Conservation (phyloP, 2,888 invertebrate genomes). For the Hypsopygia costalis region DNA sequence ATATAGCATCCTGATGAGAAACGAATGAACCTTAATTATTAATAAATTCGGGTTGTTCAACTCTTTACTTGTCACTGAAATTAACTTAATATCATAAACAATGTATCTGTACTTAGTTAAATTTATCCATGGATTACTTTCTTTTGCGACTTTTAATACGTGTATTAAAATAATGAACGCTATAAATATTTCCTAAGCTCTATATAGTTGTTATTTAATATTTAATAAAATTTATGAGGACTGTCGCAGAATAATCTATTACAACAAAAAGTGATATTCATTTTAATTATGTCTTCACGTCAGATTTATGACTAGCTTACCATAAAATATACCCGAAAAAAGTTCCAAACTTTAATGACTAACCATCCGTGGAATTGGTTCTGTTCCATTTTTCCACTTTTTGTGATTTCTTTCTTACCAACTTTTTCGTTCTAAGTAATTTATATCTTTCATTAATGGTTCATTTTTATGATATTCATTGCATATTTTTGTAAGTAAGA, state of each 20-base stretch:
- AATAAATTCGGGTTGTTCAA: too few relatives aligned
- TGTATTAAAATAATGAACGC: too few relatives aligned
- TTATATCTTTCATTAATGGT: slow-evolving; percentile 8
- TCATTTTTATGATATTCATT: not conserved
- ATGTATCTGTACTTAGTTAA: too few relatives aligned
- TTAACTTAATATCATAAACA: too few relatives aligned
- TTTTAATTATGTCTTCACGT: slow-evolving; percentile 1
- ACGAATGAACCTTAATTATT: too few relatives aligned
- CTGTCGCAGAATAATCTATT: not conserved
- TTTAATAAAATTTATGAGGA: too few relatives aligned
- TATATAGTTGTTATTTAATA: too few relatives aligned
- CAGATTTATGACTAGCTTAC: slow-evolving; percentile 6
- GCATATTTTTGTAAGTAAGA: not conserved
- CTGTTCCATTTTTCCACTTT: slow-evolving; percentile 8
- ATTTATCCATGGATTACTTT: too few relatives aligned
- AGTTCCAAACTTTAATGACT: slow-evolving; percentile 6
- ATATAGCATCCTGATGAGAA: too few relatives aligned
- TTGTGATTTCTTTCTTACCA: slow-evolving; percentile 4
- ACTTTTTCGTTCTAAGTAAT: slow-evolving; percentile 9
- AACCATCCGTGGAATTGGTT: slow-evolving; percentile 11
- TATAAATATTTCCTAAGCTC: too few relatives aligned
- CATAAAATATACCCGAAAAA: slow-evolving; percentile 8
- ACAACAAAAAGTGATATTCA: not conserved
- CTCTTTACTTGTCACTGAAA: too few relatives aligned
- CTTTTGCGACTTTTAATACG: too few relatives aligned